Conservation (phyloP, 2,797 vertebrate genomes). For the Sitta carolinensis region DNA sequence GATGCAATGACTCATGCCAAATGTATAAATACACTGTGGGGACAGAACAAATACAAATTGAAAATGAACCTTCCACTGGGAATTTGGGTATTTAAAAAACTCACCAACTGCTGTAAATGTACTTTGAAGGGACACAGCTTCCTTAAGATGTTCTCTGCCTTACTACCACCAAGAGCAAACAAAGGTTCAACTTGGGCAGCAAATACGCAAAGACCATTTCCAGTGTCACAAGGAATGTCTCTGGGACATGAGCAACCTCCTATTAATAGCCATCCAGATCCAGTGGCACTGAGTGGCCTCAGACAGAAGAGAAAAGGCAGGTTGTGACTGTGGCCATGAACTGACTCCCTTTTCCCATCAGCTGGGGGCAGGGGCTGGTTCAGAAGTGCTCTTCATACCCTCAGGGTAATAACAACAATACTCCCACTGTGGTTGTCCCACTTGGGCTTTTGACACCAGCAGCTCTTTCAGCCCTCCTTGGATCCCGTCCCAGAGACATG, state of each 20-base stretch:
- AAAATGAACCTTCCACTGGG: conserved; percentile 17
- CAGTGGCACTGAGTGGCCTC: neutral
- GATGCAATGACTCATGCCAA: neutral
- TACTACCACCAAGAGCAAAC: neutral
- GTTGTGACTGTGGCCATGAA: neutral
- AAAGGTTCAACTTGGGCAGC: neutral
- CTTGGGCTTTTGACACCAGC: neutral
- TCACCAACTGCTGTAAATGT: conserved; percentile 9
- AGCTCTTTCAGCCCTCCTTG: neutral
- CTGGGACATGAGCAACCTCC: neutral
- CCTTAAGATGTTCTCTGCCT: neutral
- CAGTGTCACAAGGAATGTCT: neutral
- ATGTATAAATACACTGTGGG: conserved; percentile 22
- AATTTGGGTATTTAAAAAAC: conserved; percentile 18
- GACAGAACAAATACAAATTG: neutral
- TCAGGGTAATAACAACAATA: neutral
- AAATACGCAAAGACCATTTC: neutral
- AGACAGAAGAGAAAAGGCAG: neutral
- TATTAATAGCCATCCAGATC: neutral
- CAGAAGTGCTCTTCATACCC: neutral
- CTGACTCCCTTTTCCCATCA: neutral
- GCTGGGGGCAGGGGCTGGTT: neutral
- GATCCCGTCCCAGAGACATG: neutral
- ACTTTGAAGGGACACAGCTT: neutral
- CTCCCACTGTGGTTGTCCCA: neutral